Evolutionary conservation across 1,140 invertebrate genomes (phyloP).

Genomic region (Macrosteles quadrilineatus): DNA sequence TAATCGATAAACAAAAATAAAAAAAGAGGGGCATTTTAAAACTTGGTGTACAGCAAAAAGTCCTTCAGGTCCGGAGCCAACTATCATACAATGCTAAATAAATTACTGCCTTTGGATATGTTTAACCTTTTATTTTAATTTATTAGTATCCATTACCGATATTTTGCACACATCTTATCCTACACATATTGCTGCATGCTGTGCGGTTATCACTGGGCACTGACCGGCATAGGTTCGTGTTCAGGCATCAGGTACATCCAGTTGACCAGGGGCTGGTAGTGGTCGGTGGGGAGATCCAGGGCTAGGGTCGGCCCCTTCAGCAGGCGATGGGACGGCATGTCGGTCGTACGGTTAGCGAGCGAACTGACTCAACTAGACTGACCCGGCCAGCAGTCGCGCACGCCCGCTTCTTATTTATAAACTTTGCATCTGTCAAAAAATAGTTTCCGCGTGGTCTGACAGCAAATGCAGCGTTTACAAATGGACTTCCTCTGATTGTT

Average conservation of each 20-base stretch:
- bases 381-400: not conserved
- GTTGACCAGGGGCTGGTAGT: not conserved
- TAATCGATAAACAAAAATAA: too few relatives aligned
- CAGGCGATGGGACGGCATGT: constrained; percentile 20
- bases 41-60: too few relatives aligned
- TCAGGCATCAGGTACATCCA: constrained; percentile 10
- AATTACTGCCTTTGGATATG: too few relatives aligned
- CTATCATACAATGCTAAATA: too few relatives aligned
- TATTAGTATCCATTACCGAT: too few relatives aligned
- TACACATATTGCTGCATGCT: too few relatives aligned
- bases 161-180: too few relatives aligned
- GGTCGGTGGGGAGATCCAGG: not conserved
- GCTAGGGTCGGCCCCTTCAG: not conserved
- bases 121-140: too few relatives aligned
- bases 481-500: too few relatives aligned
- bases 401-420: constrained; percentile 17
- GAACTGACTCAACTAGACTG: not conserved
- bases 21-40: too few relatives aligned
- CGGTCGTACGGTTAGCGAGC: not conserved
- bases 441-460: constrained; percentile 14
- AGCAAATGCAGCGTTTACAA: not conserved
- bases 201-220: too few relatives aligned
- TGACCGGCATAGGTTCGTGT: not conserved
- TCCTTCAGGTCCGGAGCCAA: too few relatives aligned
- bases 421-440: constrained; percentile 24